Percentiles rank a stretch among this genome's conserved stretches.
These are phyloP conservation scores for Baronia brevicornis DNA, from an alignment of 2,888 invertebrate genomes.

Conservation along the genomic window DNA sequence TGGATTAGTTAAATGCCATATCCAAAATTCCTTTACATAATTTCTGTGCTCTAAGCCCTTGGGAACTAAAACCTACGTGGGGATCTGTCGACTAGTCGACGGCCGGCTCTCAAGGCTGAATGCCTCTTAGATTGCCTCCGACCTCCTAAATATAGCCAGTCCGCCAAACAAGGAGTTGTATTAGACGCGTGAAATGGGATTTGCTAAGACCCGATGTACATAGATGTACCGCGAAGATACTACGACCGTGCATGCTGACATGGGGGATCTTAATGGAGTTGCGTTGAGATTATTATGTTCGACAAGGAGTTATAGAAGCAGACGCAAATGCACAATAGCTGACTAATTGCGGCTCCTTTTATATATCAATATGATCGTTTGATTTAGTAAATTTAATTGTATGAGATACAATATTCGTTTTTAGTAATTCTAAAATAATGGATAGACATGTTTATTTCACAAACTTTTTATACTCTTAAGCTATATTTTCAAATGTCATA, in stretches of 20 bases:
- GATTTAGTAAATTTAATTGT: conserved; percentile 14
- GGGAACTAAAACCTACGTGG: conserved; percentile 60
- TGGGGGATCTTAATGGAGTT: conserved; percentile 38
- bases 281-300: conserved; percentile 36
- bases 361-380: conserved; percentile 15
- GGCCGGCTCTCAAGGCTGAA: conserved; percentile 49
- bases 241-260: conserved; percentile 23
- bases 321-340: conserved; percentile 30
- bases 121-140: conserved; percentile 67
- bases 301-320: conserved; percentile 27
- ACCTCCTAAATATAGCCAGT: conserved; percentile 60
- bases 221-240: conserved; percentile 25
- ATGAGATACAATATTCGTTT: too few species aligned
- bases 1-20: conserved; percentile 23
- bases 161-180: conserved; percentile 56
- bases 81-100: conserved; percentile 48
- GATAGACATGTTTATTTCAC: too few species aligned
- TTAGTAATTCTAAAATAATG: too few species aligned
- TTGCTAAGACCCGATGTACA: conserved; percentile 30
- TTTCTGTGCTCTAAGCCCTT: conserved; percentile 41
- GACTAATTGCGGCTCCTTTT: conserved; percentile 28
- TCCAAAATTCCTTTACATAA: conserved; percentile 24
- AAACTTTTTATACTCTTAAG: too few species aligned
- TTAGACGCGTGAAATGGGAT: conserved; percentile 54
- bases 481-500: too few species aligned